Evolutionary conservation across 2,113 vertebrate species (phyloP), one percentile per base, ranked within the genome.

Genomic region (Cyphomyrus discorhynchus): DNA sequence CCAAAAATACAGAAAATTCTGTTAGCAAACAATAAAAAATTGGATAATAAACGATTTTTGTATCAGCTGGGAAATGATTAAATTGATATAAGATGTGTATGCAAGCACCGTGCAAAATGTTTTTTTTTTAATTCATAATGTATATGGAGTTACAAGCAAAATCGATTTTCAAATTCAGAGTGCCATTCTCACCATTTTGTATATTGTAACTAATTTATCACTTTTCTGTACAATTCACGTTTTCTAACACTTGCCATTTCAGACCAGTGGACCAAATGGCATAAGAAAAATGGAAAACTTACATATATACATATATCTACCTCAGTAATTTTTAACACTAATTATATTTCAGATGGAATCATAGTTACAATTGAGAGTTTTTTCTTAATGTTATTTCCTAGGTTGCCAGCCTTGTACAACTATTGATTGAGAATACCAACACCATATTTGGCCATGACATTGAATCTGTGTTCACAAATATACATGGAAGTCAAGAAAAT

Each of bases 321-420:
- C n/a, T 66, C 62, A 66, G n/a, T 11, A 66, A 27, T 66, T 27
- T 66, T 66, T 66, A n/a, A 10, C 58, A n/a, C 6, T 1, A 3
- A 66, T 66, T 66, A 10, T 27, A 66, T 66, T 58, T 58, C 3
- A 70, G n/a, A 70, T 13, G 27, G 27, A 70, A 70, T 70, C 27
- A 70, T 31, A 70, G 66, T 45, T 46, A 42, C 46, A 85, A 50
- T 13, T 53, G 24, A 46, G 39, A 47, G 24, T 87, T 46, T 52
- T 87, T 85, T 84, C 27, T 86, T 62, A n/a, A 31, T 52, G 39
- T 88, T 87, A 27, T 39, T 50, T 31, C 83, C 0, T 90, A 97
- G 96, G 96, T 97, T 88, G 96, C 96, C 53, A 91, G 91, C 74
- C 91, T 97, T 89, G 94, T 96, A 35, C 95, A 96, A 84, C 95